Evolutionary conservation across 2,797 vertebrate species (phyloP).

Genomic region (Anguilla pacifica): DNA sequence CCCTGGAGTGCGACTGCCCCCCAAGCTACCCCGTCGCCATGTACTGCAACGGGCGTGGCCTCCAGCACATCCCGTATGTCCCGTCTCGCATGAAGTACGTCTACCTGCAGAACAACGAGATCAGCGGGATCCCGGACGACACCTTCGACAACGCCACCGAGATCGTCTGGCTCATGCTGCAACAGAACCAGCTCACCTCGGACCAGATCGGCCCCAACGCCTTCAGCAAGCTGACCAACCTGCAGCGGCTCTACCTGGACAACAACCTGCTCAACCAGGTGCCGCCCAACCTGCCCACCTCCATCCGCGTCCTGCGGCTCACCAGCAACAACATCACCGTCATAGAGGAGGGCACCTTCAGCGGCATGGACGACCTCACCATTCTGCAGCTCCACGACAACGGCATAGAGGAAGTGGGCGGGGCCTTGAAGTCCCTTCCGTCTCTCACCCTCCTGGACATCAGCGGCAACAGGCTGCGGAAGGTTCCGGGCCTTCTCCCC

Average conservation of each 20-base stretch:
- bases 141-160: conserved; percentile 87
- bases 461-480: conserved; percentile 86
- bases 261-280: conserved; percentile 89
- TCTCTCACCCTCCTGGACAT: conserved; percentile 88
- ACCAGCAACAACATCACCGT: conserved; percentile 85
- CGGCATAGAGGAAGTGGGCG: conserved; percentile 80
- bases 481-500: conserved; percentile 84
- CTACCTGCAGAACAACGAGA: conserved; percentile 92
- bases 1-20: conserved; percentile 90
- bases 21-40: conserved; percentile 88
- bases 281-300: conserved; percentile 81
- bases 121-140: conserved; percentile 80
- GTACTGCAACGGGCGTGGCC: conserved; percentile 89
- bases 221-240: conserved; percentile 77
- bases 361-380: conserved; percentile 91
- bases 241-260: conserved; percentile 91
- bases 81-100: conserved; percentile 90
- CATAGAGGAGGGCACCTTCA: conserved; percentile 78
- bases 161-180: conserved; percentile 90
- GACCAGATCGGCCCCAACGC: conserved; percentile 79
- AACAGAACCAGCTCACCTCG: conserved; percentile 85
- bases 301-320: conserved; percentile 85
- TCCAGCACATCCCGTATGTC: conserved; percentile 84
- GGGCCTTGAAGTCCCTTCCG: conserved; percentile 76
- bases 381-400: conserved; percentile 89